Percentiles rank a stretch among this genome's conserved stretches.
Evolutionary conservation across 2,113 vertebrate species (phyloP).

Genomic region (Catharus fuscescens): DNA sequence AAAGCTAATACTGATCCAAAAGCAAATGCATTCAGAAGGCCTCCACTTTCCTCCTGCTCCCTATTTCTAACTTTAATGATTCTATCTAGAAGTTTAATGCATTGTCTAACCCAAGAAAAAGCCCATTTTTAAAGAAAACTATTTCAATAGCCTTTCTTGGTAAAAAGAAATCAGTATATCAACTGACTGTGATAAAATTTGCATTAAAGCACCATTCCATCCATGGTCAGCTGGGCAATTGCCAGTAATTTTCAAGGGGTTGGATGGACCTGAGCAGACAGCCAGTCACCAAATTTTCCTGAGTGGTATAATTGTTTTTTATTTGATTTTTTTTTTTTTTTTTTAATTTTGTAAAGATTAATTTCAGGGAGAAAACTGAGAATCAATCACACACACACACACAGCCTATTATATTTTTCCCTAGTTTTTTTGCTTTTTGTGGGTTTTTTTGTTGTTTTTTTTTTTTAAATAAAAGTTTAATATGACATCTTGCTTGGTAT

Average conservation of each 20-base stretch:
- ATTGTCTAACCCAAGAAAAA: background rate
- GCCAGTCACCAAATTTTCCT: background rate
- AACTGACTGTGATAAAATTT: background rate
- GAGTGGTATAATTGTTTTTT: background rate
- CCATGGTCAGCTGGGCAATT: background rate
- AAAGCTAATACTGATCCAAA: background rate
- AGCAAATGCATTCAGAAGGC: background rate
- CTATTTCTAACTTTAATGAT: background rate
- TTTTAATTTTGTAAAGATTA: background rate
- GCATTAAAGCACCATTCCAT: background rate
- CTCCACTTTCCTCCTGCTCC: background rate
- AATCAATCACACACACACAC: background rate
- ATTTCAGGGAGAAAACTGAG: background rate
- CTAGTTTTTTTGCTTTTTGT: too few relatives aligned
- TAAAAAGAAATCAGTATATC: background rate
- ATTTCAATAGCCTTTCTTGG: background rate
- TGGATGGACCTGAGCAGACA: background rate
- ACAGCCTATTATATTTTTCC: background rate
- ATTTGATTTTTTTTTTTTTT: background rate
- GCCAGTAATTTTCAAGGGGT: background rate
- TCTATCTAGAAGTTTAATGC: background rate
- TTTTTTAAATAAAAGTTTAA: background rate
- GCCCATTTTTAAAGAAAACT: background rate
- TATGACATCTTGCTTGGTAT: background rate
- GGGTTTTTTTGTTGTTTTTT: too few relatives aligned